Evolutionary conservation across 1,140 invertebrate species (phyloP), one percentile per base, ranked within the genome.

Genomic region (Leptonema lineaticorne): DNA sequence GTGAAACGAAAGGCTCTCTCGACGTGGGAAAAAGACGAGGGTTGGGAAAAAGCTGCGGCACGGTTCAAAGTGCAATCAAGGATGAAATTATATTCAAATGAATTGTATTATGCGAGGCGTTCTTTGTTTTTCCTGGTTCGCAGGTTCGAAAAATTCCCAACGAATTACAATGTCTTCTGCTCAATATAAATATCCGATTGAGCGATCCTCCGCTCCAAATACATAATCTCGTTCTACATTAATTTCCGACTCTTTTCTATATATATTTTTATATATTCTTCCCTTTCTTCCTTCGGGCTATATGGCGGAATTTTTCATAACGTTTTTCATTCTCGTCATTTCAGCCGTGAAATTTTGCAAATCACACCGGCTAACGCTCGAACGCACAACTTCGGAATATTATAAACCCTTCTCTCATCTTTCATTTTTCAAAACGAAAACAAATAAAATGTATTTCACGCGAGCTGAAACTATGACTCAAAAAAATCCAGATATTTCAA

Each of bases 61-160:
- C 22, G 30, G 69, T 24, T 63, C 63, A 50, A 41, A 30, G 67
- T 68, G 64, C 59, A 71, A 71, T 71, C 69, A 68, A 68, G 30
- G 50, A 50, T 62, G 65, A 71, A 71, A 71, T 71, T 68, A 65
- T 71, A 71, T 71, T 71, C 66, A 71, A 68, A 71, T 68, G 66
- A 64, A 63, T 46, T 62, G 59, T 62, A 27, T 45, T 62, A 26
- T 37, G 37, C 29, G 8, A 14, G 24, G 30, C 50, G 16, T 56
- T 28, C 57, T 59, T 59, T 59, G 57, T 59, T 59, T 59, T 59
- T 30, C 48, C 24, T 11, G 18, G 8, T 33, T 30, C 57, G 28
- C 5, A 1, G 26, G 28, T 11, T 14, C 18, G 45, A 30, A 27
- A 57, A 30, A 33, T 28, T 59, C 33, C 28, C 24, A 6, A 20